phyloP scores from a whole-genome alignment of 2,888 invertebrate species.

The Drosophila mulleri region DNA sequence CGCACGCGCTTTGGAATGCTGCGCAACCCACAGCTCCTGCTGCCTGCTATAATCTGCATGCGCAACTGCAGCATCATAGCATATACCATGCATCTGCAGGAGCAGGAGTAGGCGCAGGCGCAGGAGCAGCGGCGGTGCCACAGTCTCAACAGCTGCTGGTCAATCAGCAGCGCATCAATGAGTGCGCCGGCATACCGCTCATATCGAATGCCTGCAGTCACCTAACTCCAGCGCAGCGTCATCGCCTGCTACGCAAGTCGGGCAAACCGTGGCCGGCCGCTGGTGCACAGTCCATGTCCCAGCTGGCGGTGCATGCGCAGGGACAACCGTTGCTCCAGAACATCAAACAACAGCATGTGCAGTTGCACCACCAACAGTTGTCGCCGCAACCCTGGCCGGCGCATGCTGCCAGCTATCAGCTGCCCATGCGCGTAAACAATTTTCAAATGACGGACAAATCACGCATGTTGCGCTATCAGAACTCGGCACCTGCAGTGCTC shows the following conservation, averaged over 20 bases:
- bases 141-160: slow-evolving; percentile 55
- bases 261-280: slow-evolving; percentile 48
- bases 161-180: slow-evolving; percentile 86
- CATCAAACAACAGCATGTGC: slow-evolving; percentile 53
- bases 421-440: slow-evolving; percentile 37
- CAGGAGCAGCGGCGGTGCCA: slow-evolving; percentile 16
- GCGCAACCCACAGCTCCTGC: slow-evolving; percentile 29
- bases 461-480: slow-evolving; percentile 79
- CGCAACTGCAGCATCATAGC: slow-evolving; percentile 61
- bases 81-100: slow-evolving; percentile 33
- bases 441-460: slow-evolving; percentile 61
- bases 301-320: slow-evolving; percentile 93
- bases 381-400: slow-evolving; percentile 49
- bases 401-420: slow-evolving; percentile 44
- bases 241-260: slow-evolving; percentile 81
- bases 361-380: slow-evolving; percentile 84
- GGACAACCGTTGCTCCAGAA: slow-evolving; percentile 91
- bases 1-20: slow-evolving; percentile 31
- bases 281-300: slow-evolving; percentile 86
- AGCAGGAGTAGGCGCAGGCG: not conserved
- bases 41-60: slow-evolving; percentile 53
- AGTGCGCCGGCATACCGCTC: slow-evolving; percentile 93
- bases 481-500: slow-evolving; percentile 76
- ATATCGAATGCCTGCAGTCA: slow-evolving; percentile 91
- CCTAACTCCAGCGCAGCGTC: slow-evolving; percentile 82